These are phyloP conservation scores for Uromys caudimaculatus DNA, from an alignment of 2,797 vertebrate genomes.

Conservation along the genomic window DNA sequence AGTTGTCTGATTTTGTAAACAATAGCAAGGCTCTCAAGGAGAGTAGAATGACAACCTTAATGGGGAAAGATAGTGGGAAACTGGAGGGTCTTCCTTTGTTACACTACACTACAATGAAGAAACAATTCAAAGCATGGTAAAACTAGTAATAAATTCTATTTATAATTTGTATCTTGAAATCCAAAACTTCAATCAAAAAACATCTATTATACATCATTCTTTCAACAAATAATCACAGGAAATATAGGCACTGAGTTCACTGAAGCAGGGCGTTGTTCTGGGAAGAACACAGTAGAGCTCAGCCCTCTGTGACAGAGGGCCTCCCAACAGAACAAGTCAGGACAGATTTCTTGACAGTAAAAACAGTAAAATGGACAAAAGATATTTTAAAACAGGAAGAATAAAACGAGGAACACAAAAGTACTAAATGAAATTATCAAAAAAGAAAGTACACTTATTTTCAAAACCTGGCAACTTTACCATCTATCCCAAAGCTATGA, in stretches of 20 bases:
- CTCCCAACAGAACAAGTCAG: not conserved
- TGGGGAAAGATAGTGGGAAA: not conserved
- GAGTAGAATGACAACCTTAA: not conserved
- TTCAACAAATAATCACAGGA: conserved; percentile 25
- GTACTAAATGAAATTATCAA: conserved; percentile 23
- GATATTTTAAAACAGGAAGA: conserved; percentile 24
- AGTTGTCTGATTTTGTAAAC: not conserved
- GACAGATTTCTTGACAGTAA: not conserved
- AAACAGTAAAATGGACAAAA: not conserved
- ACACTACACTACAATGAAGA: not conserved
- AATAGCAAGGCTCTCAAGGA: not conserved
- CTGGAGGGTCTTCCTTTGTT: not conserved
- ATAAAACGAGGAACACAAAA: conserved; percentile 32
- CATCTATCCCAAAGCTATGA: conserved; percentile 68
- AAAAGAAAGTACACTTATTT: conserved; percentile 50
- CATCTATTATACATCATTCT: conserved; percentile 24
- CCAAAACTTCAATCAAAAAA: conserved; percentile 20
- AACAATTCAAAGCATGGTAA: not conserved
- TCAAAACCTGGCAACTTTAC: conserved; percentile 70
- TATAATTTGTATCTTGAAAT: conserved; percentile 45
- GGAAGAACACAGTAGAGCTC: not conserved
- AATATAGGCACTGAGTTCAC: not conserved
- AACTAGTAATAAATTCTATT: conserved; percentile 10
- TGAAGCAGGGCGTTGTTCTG: not conserved
- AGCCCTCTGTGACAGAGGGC: not conserved